phyloP scores from a whole-genome alignment of 1,140 invertebrate species.

The Aphelinus certus region DNA sequence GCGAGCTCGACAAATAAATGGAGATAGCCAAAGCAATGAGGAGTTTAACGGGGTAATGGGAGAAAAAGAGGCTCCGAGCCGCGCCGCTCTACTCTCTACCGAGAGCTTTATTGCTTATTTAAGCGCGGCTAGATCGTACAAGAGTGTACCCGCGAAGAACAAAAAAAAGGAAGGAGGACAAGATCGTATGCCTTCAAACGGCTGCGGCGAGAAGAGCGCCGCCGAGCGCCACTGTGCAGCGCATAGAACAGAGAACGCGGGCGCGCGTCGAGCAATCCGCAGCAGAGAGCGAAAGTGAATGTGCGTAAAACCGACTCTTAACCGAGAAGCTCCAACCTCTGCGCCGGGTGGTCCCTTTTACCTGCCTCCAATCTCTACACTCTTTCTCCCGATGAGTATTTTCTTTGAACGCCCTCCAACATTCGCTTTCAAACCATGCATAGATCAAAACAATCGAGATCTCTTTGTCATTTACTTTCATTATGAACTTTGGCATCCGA shows the following conservation, averaged over 20 bases:
- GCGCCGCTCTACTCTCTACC: background rate
- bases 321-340: background rate
- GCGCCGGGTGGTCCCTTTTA: conserved; percentile 24
- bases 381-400: background rate
- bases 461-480: no score
- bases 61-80: background rate
- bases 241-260: conserved; percentile 39
- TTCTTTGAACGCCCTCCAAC: no score
- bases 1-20: background rate
- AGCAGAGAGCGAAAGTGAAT: conserved; percentile 14
- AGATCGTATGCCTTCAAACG: background rate
- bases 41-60: background rate
- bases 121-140: conserved; percentile 35
- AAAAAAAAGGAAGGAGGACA: background rate
- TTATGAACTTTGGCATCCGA: no score
- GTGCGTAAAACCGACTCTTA: conserved; percentile 8
- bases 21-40: background rate
- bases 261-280: conserved; percentile 32
- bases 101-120: conserved; percentile 47
- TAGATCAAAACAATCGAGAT: no score
- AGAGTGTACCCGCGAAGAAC: no score
- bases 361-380: background rate
- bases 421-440: no score
- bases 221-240: background rate
- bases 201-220: background rate